phyloP scores from a whole-genome alignment of 2,888 invertebrate genomes.

The Arge pagana region DNA sequence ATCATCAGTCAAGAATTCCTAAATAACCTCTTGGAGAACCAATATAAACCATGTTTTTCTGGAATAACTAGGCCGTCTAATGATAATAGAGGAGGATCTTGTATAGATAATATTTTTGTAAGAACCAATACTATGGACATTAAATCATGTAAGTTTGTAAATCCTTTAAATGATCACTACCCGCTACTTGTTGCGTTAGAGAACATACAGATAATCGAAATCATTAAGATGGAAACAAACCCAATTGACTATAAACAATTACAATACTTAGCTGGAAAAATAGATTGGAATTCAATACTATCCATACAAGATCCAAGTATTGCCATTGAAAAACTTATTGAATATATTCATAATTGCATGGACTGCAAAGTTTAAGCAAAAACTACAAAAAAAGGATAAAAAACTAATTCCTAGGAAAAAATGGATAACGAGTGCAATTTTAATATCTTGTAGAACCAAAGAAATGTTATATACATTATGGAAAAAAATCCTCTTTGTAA shows the following conservation, averaged over 20 bases:
- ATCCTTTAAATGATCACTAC: constrained; percentile 10
- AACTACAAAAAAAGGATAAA: too few relatives aligned
- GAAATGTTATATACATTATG: too few relatives aligned
- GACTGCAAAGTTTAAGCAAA: too few relatives aligned
- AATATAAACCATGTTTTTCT: constrained; percentile 9
- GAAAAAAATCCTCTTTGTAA: not conserved
- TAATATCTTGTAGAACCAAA: too few relatives aligned
- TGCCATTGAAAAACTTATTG: too few relatives aligned
- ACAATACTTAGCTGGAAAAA: too few relatives aligned
- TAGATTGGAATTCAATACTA: too few relatives aligned
- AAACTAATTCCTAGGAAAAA: too few relatives aligned
- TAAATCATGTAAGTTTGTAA: not conserved
- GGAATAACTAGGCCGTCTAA: constrained; percentile 15
- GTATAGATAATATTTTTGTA: constrained; percentile 19
- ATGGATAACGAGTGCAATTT: too few relatives aligned
- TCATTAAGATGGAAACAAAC: not conserved
- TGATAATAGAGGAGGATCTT: constrained; percentile 2
- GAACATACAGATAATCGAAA: not conserved
- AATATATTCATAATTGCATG: too few relatives aligned
- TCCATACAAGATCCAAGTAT: too few relatives aligned
- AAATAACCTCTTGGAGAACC: not conserved
- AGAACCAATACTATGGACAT: not conserved
- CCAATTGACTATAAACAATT: too few relatives aligned
- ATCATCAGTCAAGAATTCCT: constrained; percentile 1
- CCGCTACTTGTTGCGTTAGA: not conserved